Evolutionary conservation across 2,888 invertebrate genomes (phyloP).

Genomic region (Agriopis marginaria): DNA sequence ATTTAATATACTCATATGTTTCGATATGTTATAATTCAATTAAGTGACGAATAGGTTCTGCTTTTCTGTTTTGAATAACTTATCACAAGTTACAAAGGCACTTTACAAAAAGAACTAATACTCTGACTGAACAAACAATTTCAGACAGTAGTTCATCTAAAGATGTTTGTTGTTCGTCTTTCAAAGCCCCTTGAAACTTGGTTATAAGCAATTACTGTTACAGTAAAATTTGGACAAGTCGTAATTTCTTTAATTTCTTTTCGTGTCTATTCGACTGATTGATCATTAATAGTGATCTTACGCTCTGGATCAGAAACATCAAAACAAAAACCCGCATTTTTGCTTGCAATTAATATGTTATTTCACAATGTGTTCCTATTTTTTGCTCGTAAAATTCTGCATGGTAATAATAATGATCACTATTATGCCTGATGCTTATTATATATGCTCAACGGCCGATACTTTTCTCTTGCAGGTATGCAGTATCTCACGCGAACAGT

Average conservation of each 20-base stretch:
- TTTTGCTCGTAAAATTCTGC: conserved; percentile 2
- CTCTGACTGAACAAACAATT: neutral
- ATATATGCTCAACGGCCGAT: conserved; percentile 35
- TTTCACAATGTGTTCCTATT: neutral
- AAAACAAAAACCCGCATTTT: neutral
- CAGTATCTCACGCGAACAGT: conserved; percentile 65
- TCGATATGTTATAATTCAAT: conserved; percentile 5
- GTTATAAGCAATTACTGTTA: neutral
- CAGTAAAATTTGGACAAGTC: neutral
- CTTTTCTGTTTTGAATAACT: neutral
- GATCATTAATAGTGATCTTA: neutral
- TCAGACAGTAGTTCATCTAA: conserved; percentile 12
- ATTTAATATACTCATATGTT: conserved; percentile 1
- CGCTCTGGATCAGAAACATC: neutral
- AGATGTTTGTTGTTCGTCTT: conserved; percentile 15
- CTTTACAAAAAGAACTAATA: neutral
- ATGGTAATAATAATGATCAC: conserved; percentile 11
- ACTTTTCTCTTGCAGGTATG: conserved; percentile 69
- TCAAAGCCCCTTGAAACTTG: conserved; percentile 22
- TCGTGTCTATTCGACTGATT: neutral
- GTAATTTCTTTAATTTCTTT: conserved; percentile 7
- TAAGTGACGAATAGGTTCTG: neutral
- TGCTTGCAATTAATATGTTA: neutral
- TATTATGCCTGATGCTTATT: conserved; percentile 25
- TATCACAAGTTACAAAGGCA: conserved; percentile 2